Evolutionary conservation across 2,888 invertebrate genomes (phyloP), one percentile per base, ranked within the genome.

Genomic region (Morpho achilles): DNA sequence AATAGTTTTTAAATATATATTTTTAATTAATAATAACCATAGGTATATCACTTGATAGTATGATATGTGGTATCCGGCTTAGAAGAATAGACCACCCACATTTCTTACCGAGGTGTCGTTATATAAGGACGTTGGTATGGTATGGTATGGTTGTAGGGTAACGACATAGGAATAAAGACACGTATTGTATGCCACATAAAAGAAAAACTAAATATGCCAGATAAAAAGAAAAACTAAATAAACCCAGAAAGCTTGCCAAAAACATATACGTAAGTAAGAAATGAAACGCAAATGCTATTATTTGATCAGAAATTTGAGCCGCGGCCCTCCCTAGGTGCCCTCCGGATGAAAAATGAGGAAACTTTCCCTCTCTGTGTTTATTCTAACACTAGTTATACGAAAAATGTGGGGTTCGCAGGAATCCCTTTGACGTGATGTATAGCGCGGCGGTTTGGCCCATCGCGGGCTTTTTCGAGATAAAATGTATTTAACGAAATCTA

Each of bases 291-390:
- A 65, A 65, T 56, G 62, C 59, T 63, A 65, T 69, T 67, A 68
- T 67, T 65, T 64, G 72, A 74, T 79, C 75, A 80, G 81, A 86
- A 84, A 86, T 83, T 85, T 77, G 79, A 82, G 75, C 73, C 69
- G 71, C 73, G 73, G 69, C 79, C 76, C 79, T 73, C 66, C 68
- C 67, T 71, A 71, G 76, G 78, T 77, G 76, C 78, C 75, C 76
- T 70, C 62, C 75, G 79, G 76, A 80, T 84, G 84, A 84, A 84
- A 86, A 86, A 85, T 82, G 86, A 77, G 81, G 69, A 80, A 87
- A 87, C 75, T 87, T 87, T 86, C 83, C 87, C 86, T 84, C 79
- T 76, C 72, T 55, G 59, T 64, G 84, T 87, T 87, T 87, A 86
- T 84, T 82, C 82, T 82, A 79, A 74, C 80, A 86, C 82, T 87